A percentile compares a stretch with the other conserved stretches of the same genome.
These are phyloP conservation scores for Anastrepha ludens DNA, from an alignment of 1,140 invertebrate genomes.

Conservation along the genomic window DNA sequence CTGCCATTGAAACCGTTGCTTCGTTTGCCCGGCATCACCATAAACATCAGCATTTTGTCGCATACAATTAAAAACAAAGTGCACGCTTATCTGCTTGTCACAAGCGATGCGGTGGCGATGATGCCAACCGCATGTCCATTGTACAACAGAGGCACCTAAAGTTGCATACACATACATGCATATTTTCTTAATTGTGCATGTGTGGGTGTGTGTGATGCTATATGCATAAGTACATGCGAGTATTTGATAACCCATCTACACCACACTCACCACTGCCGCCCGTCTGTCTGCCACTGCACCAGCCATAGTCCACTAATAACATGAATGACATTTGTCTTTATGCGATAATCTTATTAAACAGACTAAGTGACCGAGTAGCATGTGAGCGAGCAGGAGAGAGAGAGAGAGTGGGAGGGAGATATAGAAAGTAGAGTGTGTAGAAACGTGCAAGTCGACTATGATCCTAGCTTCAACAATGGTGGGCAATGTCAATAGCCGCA, in stretches of 20 bases:
- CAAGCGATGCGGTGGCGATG: constrained; percentile 5
- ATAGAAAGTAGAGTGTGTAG: not conserved
- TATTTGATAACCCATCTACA: not conserved
- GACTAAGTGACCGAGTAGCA: constrained; percentile 65
- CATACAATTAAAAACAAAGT: constrained; percentile 47
- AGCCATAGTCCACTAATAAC: constrained; percentile 62
- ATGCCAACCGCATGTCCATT: not conserved
- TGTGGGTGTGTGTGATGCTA: not conserved
- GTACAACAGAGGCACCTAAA: not conserved
- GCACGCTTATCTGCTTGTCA: constrained; percentile 34
- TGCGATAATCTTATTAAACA: constrained; percentile 74
- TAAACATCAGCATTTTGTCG: constrained; percentile 2
- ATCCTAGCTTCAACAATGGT: not conserved
- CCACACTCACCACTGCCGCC: not conserved
- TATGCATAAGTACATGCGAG: not conserved
- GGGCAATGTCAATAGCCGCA: not conserved
- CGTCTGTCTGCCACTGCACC: not conserved
- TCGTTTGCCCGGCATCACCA: not conserved
- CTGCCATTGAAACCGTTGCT: not conserved
- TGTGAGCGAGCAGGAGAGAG: not conserved
- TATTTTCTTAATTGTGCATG: not conserved
- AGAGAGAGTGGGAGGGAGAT: not conserved
- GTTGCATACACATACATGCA: not conserved
- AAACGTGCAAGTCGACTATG: not conserved
- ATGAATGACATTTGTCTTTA: constrained; percentile 73